phyloP scores from a whole-genome alignment of 2,797 vertebrate genomes.

The Catamblyrhynchus diadema region DNA sequence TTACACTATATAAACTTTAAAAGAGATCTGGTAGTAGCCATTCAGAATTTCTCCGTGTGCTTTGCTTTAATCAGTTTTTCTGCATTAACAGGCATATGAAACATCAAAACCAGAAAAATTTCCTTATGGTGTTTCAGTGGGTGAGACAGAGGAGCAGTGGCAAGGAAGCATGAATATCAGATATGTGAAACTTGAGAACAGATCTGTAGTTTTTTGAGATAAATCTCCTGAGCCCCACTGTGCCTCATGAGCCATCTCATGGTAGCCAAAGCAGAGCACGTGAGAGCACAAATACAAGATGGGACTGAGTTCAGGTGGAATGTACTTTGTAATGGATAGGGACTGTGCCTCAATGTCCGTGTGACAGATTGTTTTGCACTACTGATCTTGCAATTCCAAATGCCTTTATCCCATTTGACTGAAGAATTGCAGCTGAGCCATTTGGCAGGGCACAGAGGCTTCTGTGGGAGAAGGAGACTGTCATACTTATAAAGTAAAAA shows the following conservation, averaged over 20 bases:
- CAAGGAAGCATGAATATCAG: neutral
- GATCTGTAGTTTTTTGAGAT: neutral
- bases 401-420: neutral
- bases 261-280: neutral
- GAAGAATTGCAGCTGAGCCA: neutral
- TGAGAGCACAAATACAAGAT: neutral
- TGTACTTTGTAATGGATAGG: neutral
- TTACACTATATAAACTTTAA: neutral
- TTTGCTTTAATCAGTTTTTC: neutral
- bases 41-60: neutral
- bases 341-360: accelerated
- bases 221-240: neutral
- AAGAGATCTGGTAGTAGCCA: neutral
- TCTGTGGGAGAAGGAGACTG: neutral
- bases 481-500: neutral
- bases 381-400: neutral
- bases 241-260: neutral
- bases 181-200: neutral
- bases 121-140: neutral
- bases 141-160: neutral
- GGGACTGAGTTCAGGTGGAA: neutral
- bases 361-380: neutral
- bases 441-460: neutral
- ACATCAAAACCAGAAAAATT: neutral
- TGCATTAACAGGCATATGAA: neutral